Evolutionary conservation across 2,888 invertebrate genomes (phyloP).

Genomic region (Empis stercorea): DNA sequence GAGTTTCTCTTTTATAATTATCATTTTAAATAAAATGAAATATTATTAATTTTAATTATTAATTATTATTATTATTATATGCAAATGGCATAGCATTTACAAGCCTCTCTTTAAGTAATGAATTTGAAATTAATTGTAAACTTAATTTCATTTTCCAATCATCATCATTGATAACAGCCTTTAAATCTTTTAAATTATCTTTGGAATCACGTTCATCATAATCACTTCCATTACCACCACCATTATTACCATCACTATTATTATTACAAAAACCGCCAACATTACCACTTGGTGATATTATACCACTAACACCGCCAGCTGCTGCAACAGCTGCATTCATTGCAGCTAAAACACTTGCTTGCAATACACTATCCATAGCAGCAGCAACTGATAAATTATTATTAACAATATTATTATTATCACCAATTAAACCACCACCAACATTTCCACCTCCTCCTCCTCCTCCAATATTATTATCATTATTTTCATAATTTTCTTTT

Average conservation of each 20-base stretch:
- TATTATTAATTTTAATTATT: too few species aligned
- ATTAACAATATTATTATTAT: neutral
- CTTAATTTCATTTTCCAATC: constrained; percentile 37
- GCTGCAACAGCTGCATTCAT: constrained; percentile 27
- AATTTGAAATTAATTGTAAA: constrained; percentile 34
- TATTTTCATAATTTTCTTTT: constrained; percentile 22
- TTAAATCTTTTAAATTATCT: constrained; percentile 4
- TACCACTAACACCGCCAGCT: neutral
- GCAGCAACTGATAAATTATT: constrained; percentile 8
- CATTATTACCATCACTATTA: neutral
- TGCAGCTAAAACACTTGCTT: constrained; percentile 29
- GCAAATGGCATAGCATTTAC: constrained; percentile 35
- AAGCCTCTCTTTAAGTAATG: constrained; percentile 33
- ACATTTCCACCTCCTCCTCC: too few species aligned
- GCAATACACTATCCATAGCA: constrained; percentile 6
- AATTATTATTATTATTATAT: constrained; percentile 30
- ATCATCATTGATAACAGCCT: constrained; percentile 16
- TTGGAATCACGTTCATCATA: constrained; percentile 1
- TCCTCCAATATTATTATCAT: constrained; percentile 16
- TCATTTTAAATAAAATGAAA: too few species aligned
- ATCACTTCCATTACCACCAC: constrained; percentile 1
- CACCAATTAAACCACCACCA: constrained; percentile 5
- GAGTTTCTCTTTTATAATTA: too few species aligned
- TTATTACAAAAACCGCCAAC: neutral
- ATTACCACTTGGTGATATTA: neutral